These are phyloP conservation scores for Percopsis transmontana DNA, from an alignment of 2,113 vertebrate genomes.

Conservation along the genomic window DNA sequence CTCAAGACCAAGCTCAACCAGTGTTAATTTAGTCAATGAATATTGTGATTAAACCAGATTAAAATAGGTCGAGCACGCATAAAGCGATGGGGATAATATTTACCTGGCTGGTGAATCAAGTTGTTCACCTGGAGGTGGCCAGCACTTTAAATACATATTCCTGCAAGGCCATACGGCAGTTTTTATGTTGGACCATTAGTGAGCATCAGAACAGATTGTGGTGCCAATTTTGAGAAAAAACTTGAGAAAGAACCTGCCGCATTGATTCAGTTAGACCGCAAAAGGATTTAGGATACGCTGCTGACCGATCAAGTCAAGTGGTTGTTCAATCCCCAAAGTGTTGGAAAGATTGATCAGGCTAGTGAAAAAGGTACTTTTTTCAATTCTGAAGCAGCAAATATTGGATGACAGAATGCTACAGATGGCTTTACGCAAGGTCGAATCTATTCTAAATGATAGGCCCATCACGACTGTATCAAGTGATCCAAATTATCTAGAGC, in stretches of 20 bases:
- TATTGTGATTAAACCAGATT: no score
- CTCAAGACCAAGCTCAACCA: no score
- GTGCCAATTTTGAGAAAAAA: conserved; percentile 9
- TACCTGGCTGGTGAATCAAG: conserved; percentile 10
- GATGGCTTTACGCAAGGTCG: background rate
- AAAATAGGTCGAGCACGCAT: background rate
- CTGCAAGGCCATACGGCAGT: background rate
- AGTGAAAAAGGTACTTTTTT: conserved; percentile 5
- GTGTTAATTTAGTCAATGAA: no score
- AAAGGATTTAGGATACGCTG: conserved; percentile 1
- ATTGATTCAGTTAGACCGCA: background rate
- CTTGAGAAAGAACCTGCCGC: background rate
- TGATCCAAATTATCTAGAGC: conserved; percentile 7
- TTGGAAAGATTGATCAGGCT: conserved; percentile 11
- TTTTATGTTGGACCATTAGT: background rate
- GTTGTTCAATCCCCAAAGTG: conserved; percentile 20
- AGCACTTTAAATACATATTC: conserved; percentile 6
- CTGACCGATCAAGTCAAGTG: background rate
- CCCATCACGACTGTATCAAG: conserved; percentile 8
- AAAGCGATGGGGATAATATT: conserved; percentile 10
- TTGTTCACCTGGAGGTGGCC: conserved; percentile 10
- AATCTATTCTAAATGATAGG: background rate
- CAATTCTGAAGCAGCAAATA: conserved; percentile 7
- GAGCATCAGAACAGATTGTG: conserved; percentile 8
- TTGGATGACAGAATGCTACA: conserved; percentile 9